Evolutionary conservation across 2,888 invertebrate species (phyloP).

Genomic region (Diachrysia chrysitis): DNA sequence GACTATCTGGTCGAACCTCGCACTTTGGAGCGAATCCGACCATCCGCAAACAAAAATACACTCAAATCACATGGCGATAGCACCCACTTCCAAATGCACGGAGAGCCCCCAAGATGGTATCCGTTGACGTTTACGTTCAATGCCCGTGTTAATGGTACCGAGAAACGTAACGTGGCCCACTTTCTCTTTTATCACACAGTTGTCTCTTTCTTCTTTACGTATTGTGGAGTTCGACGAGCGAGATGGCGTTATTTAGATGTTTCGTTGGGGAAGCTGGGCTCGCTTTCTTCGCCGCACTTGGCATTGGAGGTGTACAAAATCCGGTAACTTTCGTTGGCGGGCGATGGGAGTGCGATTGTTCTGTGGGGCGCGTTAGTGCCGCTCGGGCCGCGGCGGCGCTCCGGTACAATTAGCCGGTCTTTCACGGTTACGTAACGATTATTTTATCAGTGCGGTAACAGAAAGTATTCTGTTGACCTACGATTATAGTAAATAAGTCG

Average conservation of each 20-base stretch:
- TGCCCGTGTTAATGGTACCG: constrained; percentile 87
- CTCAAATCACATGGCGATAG: constrained; percentile 60
- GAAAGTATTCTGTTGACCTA: constrained; percentile 57
- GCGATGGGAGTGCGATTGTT: constrained; percentile 73
- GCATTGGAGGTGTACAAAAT: constrained; percentile 86
- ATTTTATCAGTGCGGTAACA: constrained; percentile 75
- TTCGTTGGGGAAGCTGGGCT: constrained; percentile 79
- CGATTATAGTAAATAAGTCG: constrained; percentile 25
- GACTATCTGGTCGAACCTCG: constrained; percentile 66
- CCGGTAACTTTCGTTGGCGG: constrained; percentile 87
- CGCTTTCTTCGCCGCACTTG: constrained; percentile 89
- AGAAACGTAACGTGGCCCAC: constrained; percentile 89
- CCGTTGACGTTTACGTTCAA: constrained; percentile 86
- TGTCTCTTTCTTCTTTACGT: constrained; percentile 78
- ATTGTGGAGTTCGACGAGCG: constrained; percentile 69
- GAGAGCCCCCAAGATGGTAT: constrained; percentile 70
- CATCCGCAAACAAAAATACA: constrained; percentile 54
- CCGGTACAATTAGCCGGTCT: constrained; percentile 77
- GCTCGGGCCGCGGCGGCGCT: constrained; percentile 64
- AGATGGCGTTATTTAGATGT: constrained; percentile 77
- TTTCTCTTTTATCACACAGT: constrained; percentile 87
- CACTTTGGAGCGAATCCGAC: constrained; percentile 58
- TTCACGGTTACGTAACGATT: constrained; percentile 77
- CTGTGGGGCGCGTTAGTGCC: constrained; percentile 63
- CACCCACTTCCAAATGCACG: constrained; percentile 58